Evolutionary conservation across 1,140 invertebrate genomes (phyloP), one percentile per base, ranked within the genome.

Genomic region (Nautilus pompilius): DNA sequence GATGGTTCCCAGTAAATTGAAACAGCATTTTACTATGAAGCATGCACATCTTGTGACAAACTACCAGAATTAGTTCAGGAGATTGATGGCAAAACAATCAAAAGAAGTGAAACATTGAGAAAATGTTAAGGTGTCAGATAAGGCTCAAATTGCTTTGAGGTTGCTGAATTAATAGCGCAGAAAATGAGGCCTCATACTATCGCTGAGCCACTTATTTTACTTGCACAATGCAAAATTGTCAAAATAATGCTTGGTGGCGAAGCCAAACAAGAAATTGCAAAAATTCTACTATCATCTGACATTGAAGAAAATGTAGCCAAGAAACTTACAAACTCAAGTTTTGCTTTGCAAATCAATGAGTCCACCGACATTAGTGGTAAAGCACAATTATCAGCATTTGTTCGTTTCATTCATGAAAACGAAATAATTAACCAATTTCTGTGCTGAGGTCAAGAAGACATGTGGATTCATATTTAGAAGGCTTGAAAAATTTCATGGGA

Each of bases 401-500:
- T 53, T 53, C 49, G 22, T 53, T 53, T 53, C 24, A 53, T 53
- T 15, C 15, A 53, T 22, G 49, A 53, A 53, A 26, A 53, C 29
- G 22, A 53, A 53, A 53, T 53, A 53, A 20, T 20, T 20, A 53
- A 53, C 29, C 49, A 53, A 15, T 53, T 53, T 53, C 49, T 53
- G 24, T 53, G 24, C 29, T 53, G 49, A n/a, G n/a, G n/a, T n/a
- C n/a, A n/a, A n/a, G n/a, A n/a, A n/a, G n/a, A n/a, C n/a, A n/a
- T n/a, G n/a, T n/a, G n/a, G n/a, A n/a, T n/a, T n/a, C n/a, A n/a
- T n/a, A n/a, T n/a, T n/a, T n/a, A n/a, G n/a, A n/a, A n/a, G n/a
- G n/a, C n/a, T n/a, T n/a, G n/a, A n/a, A n/a, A n/a, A n/a, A n/a
- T n/a, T n/a, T n/a, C n/a, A n/a, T n/a, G n/a, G n/a, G n/a, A n/a